Conservation (phyloP, 2,888 invertebrate species). For the Pterostichus niger region DNA sequence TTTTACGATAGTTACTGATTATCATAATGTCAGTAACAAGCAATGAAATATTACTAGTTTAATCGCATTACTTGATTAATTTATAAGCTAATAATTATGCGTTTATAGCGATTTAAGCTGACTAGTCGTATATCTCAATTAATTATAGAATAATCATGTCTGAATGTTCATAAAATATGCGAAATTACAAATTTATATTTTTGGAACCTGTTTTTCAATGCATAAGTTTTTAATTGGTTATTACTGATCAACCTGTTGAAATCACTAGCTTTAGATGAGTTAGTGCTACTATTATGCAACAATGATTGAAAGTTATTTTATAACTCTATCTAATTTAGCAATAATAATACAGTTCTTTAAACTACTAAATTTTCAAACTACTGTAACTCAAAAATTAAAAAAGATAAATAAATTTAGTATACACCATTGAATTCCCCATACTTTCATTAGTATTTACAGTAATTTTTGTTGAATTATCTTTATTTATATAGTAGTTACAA, state of each 20-base stretch:
- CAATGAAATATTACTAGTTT: constrained; percentile 51
- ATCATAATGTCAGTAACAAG: constrained; percentile 36
- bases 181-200: constrained; percentile 62
- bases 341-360: too few relatives aligned
- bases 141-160: constrained; percentile 65
- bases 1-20: not conserved
- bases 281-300: too few relatives aligned
- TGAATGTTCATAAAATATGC: constrained; percentile 50
- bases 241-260: not conserved
- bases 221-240: not conserved
- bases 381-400: too few relatives aligned
- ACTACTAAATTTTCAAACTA: too few relatives aligned
- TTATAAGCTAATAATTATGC: constrained; percentile 66
- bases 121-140: constrained; percentile 64
- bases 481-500: too few relatives aligned
- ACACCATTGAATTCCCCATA: too few relatives aligned
- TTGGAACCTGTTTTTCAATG: constrained; percentile 43
- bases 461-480: too few relatives aligned
- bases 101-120: constrained; percentile 64
- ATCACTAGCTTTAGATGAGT: too few relatives aligned
- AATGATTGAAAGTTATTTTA: too few relatives aligned
- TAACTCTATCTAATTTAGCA: too few relatives aligned
- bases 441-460: too few relatives aligned
- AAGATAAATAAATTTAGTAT: too few relatives aligned
- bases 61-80: constrained; percentile 60